phyloP scores from a whole-genome alignment of 2,888 invertebrate genomes.

The Eilema depressum region DNA sequence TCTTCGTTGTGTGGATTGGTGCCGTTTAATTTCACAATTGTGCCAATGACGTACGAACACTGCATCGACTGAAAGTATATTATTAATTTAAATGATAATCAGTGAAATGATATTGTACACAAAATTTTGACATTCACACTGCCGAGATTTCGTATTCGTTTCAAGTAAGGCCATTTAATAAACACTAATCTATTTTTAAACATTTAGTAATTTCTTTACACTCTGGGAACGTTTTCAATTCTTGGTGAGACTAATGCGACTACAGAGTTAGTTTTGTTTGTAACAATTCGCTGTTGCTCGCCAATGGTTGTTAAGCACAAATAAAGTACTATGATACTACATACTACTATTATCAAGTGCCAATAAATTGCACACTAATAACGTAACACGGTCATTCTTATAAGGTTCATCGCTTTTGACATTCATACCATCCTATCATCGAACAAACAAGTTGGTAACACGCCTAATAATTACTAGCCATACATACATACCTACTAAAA shows the following conservation, averaged over 20 bases:
- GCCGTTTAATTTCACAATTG: constrained; percentile 82
- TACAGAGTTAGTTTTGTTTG: constrained; percentile 80
- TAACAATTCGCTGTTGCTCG: constrained; percentile 78
- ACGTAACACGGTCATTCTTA: constrained; percentile 85
- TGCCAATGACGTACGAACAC: constrained; percentile 83
- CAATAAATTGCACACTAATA: constrained; percentile 84
- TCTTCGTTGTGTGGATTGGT: constrained; percentile 83
- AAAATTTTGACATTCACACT: constrained; percentile 87
- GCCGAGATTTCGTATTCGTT: constrained; percentile 86
- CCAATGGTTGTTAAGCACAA: constrained; percentile 64
- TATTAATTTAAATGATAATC: constrained; percentile 75
- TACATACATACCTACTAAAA: constrained; percentile 77
- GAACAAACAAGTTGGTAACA: constrained; percentile 80
- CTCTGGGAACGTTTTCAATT: constrained; percentile 83
- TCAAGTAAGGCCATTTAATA: constrained; percentile 87
- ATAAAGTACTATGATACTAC: constrained; percentile 60
- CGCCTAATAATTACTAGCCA: constrained; percentile 78
- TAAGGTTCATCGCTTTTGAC: constrained; percentile 87
- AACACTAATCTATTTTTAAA: constrained; percentile 87
- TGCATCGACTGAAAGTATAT: constrained; percentile 80
- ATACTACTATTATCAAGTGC: constrained; percentile 67
- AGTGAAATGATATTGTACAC: constrained; percentile 87
- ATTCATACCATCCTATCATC: constrained; percentile 85
- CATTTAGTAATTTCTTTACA: constrained; percentile 86
- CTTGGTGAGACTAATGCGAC: constrained; percentile 84